Evolutionary conservation across 2,113 vertebrate species (phyloP).

Genomic region (Dermatemys mawii): DNA sequence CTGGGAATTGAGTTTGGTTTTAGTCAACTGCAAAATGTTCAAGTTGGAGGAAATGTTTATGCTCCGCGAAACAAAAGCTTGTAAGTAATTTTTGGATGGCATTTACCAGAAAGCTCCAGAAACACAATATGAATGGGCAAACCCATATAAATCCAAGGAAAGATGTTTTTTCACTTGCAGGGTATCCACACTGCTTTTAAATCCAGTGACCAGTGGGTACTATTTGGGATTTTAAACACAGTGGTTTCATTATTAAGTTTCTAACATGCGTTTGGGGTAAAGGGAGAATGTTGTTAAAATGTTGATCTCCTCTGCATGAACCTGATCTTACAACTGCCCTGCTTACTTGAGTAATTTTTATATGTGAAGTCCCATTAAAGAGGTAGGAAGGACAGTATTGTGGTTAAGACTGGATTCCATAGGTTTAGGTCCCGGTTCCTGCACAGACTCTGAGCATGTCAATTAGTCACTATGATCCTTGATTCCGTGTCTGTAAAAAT

Average conservation of each 20-base stretch:
- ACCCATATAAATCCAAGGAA: neutral
- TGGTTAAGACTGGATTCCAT: neutral
- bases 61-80: fast-evolving
- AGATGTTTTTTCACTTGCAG: neutral
- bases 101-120: fast-evolving
- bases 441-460: neutral
- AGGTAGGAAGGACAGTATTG: neutral
- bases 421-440: neutral
- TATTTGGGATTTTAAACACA: neutral
- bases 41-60: fast-evolving
- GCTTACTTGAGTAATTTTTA: neutral
- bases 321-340: neutral
- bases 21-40: neutral
- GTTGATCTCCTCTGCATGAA: neutral
- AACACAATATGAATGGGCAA: fast-evolving
- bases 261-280: neutral
- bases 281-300: neutral
- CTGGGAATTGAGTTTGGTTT: neutral
- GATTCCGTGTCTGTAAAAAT: neutral
- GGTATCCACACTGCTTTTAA: neutral
- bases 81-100: neutral
- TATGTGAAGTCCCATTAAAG: neutral
- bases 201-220: fast-evolving
- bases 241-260: neutral
- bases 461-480: neutral